Evolutionary conservation across 2,888 invertebrate genomes (phyloP).

Genomic region (Drosophila phalerata): DNA sequence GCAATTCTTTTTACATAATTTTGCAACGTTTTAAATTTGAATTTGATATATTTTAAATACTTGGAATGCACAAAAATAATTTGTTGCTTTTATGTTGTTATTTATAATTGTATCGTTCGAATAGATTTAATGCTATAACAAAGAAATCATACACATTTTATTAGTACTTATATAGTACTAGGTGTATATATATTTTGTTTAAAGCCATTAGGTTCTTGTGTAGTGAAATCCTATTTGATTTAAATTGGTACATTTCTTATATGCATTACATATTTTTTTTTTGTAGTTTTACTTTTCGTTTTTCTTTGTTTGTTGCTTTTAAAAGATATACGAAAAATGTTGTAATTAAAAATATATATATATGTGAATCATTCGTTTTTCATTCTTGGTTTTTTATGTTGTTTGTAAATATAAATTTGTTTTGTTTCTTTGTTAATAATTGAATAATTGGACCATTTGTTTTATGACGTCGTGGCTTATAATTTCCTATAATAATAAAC

Average conservation of each 20-base stretch:
- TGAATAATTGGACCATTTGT: slow-evolving; percentile 82
- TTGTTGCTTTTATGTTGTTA: slow-evolving; percentile 48
- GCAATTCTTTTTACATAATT: slow-evolving; percentile 41
- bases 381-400: slow-evolving; percentile 11
- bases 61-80: slow-evolving; percentile 75
- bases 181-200: slow-evolving; percentile 52
- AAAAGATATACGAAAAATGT: slow-evolving; percentile 64
- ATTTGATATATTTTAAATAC: slow-evolving; percentile 68
- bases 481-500: slow-evolving; percentile 58
- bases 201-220: slow-evolving; percentile 74
- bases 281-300: slow-evolving; percentile 20
- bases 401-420: slow-evolving; percentile 57
- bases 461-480: slow-evolving; percentile 68
- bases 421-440: slow-evolving; percentile 62
- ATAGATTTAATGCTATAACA: slow-evolving; percentile 59
- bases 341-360: slow-evolving; percentile 70
- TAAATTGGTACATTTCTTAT: slow-evolving; percentile 72
- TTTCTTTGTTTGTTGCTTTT: slow-evolving; percentile 48
- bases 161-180: slow-evolving; percentile 35
- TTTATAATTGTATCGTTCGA: slow-evolving; percentile 33
- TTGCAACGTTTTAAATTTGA: slow-evolving; percentile 18
- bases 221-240: slow-evolving; percentile 69
- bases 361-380: slow-evolving; percentile 31
- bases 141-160: slow-evolving; percentile 45
- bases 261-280: slow-evolving; percentile 38